Evolutionary conservation across 2,888 invertebrate genomes (phyloP), one percentile per base, ranked within the genome.

Genomic region (Venusia cambrica): DNA sequence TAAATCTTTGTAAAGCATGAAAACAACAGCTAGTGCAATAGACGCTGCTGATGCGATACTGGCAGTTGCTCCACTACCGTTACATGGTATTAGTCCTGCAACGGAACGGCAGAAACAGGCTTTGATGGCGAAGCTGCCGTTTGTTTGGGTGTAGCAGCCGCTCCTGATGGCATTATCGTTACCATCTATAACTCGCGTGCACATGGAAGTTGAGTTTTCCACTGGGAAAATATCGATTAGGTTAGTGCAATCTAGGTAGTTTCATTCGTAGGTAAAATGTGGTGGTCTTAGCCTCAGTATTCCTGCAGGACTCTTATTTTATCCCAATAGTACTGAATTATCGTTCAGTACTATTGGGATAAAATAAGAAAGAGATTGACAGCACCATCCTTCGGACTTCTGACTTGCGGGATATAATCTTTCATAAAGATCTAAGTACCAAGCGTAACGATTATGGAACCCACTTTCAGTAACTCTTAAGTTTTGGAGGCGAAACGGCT

Each of bases 171-270:
- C 72, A 1, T 74, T 64, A 27, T 85, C 88, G 2, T 63, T 61
- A 4, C 68, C 61, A 34, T 88, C 75, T 16, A 89, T 77, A 0
- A 90, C 91, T 62, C 90, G 89, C 22, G 91, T 90, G 58, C 92
- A 92, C 90, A 92, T 89, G 52, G 91, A 90, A 0, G 92, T 93
- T 1, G 91, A 89, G 61, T 93, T 93, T 63, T 90, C 88, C 43
- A 90, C 93, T 93, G 66, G 14, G 88, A 89, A 38, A 22, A 14
- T 13, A 34, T 27, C 28, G 27, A 25, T 7, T n/a, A n/a, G n/a
- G n/a, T n/a, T n/a, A n/a, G n/a, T n/a, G n/a, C n/a, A n/a, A n/a
- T n/a, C n/a, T n/a, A n/a, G n/a, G n/a, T n/a, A n/a, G n/a, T n/a
- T n/a, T n/a, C n/a, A n/a, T n/a, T n/a, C n/a, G n/a, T 17, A 6